Base-by-base conservation (phyloP, 1,140 invertebrate genomes). In the Lanistes nyassanus region DNA sequence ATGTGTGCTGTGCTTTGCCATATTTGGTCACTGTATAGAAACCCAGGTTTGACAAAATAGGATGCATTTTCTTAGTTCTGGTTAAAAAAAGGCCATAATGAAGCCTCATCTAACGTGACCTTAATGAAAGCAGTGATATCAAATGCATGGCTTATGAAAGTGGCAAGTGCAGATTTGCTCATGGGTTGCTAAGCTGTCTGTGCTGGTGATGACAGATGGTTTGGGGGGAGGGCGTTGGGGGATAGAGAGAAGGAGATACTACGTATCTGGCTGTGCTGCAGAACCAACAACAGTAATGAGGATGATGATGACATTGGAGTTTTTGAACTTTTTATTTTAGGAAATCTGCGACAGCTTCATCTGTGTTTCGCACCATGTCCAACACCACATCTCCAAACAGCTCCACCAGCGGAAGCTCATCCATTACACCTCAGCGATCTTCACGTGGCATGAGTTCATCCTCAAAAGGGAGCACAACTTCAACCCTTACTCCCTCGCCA, bases 371-470 rank as follows among this genome's bases (percentile, higher is more conserved):
- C 31, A 83, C 79, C 71, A 83, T 81, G 58, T 86, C 86, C 26
- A 86, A 82, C 58, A 88, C 85, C 34, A 88, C 85, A 4, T 88
- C 86, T n/a, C 85, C 86, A 2, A 86, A 87, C 79, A 86, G 86
- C 76, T 87, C 86, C 47, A 86, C 86, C 29, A 87, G 86, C 75
- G 86, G 86, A 6, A 87, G 86, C 77, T 88, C 86, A 26, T 86
- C 86, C 19, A 79, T 86, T 67, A 86, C 85, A 1, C 85, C 86
- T 23, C 85, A 83, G 65, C 76, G 83, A 65, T 85, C 83, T 6
- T 83, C 84, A 4, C 76, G 81, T 65, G 83, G 82, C 19, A 78
- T 77, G 5, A 85, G 85, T 74, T 80, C 83, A 26, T 88, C 86
- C 29, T 88, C 86, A 23, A 86, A 85, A 76, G 86, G 80, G 26